phyloP scores from a whole-genome alignment of 2,797 vertebrate species.

The Notolepis coatsorum region DNA sequence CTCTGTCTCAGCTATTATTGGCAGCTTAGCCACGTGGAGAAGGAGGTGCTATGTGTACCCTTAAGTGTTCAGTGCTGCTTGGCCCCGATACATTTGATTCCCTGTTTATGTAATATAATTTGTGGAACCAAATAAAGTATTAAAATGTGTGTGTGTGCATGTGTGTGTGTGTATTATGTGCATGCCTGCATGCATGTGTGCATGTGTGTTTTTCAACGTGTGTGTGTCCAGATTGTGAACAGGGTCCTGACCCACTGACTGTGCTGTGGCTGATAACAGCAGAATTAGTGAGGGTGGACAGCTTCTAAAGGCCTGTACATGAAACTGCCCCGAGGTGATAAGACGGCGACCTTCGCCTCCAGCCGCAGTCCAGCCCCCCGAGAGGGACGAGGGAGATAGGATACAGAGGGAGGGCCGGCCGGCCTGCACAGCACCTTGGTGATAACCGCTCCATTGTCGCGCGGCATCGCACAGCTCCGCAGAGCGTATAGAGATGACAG shows the following conservation, averaged over 20 bases:
- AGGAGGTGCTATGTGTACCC: too few species aligned
- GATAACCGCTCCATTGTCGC: slow-evolving; percentile 34
- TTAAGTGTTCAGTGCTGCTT: too few species aligned
- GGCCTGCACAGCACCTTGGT: background rate
- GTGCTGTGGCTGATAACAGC: slow-evolving; percentile 51
- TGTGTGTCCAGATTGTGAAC: background rate
- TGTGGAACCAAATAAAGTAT: too few species aligned
- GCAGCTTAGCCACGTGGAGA: too few species aligned
- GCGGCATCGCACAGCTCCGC: background rate
- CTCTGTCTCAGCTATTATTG: too few species aligned
- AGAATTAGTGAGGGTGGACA: slow-evolving; percentile 39
- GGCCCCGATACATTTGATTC: too few species aligned
- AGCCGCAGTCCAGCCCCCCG: background rate
- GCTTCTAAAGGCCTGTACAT: slow-evolving; percentile 37
- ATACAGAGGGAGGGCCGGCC: slow-evolving; percentile 5
- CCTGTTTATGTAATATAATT: too few species aligned
- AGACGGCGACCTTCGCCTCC: slow-evolving; percentile 39
- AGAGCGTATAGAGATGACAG: slow-evolving; percentile 19
- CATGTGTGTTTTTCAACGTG: slow-evolving; percentile 3
- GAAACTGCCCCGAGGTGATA: slow-evolving; percentile 51
- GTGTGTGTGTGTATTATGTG: background rate
- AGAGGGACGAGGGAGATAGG: slow-evolving; percentile 10
- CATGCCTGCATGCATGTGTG: background rate
- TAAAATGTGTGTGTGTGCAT: background rate
- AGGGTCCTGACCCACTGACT: slow-evolving; percentile 25